phyloP scores from a whole-genome alignment of 2,113 vertebrate genomes.

The Stegastes partitus region DNA sequence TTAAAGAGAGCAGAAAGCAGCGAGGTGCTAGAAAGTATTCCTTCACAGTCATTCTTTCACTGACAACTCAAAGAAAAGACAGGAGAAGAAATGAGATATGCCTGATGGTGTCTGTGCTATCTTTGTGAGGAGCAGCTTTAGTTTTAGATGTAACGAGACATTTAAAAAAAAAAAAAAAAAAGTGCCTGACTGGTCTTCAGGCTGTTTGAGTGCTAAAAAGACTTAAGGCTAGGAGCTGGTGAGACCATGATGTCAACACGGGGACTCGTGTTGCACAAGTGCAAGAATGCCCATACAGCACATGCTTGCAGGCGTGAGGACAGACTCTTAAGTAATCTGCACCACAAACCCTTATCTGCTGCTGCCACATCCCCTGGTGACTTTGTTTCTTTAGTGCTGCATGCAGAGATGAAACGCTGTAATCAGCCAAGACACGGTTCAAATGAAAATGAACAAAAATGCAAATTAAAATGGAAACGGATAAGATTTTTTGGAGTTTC shows the following conservation, averaged over 20 bases:
- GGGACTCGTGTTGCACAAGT: background rate
- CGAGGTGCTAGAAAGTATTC: background rate
- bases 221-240: background rate
- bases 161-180: too few relatives aligned
- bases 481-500: background rate
- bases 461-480: background rate
- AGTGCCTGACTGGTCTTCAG: background rate
- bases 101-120: background rate
- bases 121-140: background rate
- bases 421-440: background rate
- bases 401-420: background rate
- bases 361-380: background rate
- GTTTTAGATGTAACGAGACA: background rate
- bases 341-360: background rate
- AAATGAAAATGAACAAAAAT: background rate
- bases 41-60: background rate
- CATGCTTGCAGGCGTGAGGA: background rate
- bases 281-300: background rate
- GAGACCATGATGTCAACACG: background rate
- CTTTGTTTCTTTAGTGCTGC: background rate
- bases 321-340: background rate
- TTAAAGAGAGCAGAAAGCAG: background rate
- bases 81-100: background rate
- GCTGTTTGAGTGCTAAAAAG: background rate
- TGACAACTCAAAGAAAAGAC: slow-evolving; percentile 13